These are phyloP conservation scores for Zaprionus tsacasi DNA, from an alignment of 1,140 invertebrate genomes.

Conservation along the genomic window DNA sequence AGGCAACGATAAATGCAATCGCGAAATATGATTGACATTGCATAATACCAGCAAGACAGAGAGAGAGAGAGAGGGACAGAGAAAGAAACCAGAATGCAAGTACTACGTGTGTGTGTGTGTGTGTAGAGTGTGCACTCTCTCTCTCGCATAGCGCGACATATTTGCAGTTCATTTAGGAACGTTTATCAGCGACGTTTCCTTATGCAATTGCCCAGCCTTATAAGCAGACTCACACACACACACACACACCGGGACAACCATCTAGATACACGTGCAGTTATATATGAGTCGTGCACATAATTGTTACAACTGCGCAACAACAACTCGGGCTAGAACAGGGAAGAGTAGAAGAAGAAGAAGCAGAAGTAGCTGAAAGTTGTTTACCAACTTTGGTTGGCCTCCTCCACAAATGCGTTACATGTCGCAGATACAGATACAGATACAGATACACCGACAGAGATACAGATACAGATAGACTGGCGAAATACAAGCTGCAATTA, in stretches of 20 bases:
- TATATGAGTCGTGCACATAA: slow-evolving; percentile 64
- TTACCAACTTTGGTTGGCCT: slow-evolving; percentile 45
- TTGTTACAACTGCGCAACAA: slow-evolving; percentile 37
- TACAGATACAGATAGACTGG: neutral
- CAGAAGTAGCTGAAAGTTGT: slow-evolving; percentile 37
- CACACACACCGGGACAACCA: slow-evolving; percentile 6
- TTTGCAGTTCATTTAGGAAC: slow-evolving; percentile 63
- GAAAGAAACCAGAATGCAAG: slow-evolving; percentile 10
- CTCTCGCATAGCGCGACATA: slow-evolving; percentile 29
- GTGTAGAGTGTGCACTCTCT: too few species aligned
- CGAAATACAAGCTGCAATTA: slow-evolving; percentile 4
- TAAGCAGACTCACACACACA: slow-evolving; percentile 8
- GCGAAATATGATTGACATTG: slow-evolving; percentile 67
- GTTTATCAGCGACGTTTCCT: slow-evolving; percentile 62
- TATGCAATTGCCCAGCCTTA: slow-evolving; percentile 59
- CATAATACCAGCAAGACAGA: slow-evolving; percentile 54
- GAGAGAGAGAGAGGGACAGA: slow-evolving; percentile 19
- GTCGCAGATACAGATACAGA: slow-evolving; percentile 19
- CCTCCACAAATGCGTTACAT: slow-evolving; percentile 38
- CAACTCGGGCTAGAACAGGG: neutral
- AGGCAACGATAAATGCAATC: slow-evolving; percentile 55
- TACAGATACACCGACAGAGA: neutral
- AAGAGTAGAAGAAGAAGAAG: slow-evolving; percentile 2
- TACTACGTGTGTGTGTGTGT: slow-evolving; percentile 1
- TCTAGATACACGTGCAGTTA: slow-evolving; percentile 48